Evolutionary conservation across 2,797 vertebrate genomes (phyloP).

Genomic region (Enteromius viviparus): DNA sequence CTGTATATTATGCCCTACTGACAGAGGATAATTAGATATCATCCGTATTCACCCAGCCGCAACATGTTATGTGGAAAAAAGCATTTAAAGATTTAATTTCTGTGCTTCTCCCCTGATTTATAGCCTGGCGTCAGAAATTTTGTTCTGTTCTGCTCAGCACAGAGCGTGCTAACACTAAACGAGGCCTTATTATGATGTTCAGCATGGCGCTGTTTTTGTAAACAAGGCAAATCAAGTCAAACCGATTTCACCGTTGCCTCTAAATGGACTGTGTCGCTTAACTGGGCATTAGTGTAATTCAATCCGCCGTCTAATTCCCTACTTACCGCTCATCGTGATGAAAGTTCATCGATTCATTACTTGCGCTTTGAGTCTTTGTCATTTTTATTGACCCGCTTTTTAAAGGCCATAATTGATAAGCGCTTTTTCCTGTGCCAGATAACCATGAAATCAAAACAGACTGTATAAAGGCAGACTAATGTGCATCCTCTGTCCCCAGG

Average conservation of each 20-base stretch:
- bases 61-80: conserved; percentile 47
- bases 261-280: conserved; percentile 45
- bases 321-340: conserved; percentile 38
- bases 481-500: conserved; percentile 74
- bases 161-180: conserved; percentile 28
- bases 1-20: conserved; percentile 46
- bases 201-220: conserved; percentile 40
- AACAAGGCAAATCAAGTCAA: conserved; percentile 49
- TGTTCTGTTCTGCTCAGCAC: conserved; percentile 30
- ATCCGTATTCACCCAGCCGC: conserved; percentile 44
- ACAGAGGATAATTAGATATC: conserved; percentile 49
- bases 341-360: conserved; percentile 43
- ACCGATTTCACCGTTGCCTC: conserved; percentile 27
- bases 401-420: conserved; percentile 48
- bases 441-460: conserved; percentile 33
- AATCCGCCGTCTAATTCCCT: conserved; percentile 45
- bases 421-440: conserved; percentile 21
- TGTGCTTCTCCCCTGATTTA: conserved; percentile 36
- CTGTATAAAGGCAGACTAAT: not conserved
- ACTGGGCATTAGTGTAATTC: conserved; percentile 46
- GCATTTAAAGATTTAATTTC: conserved; percentile 47
- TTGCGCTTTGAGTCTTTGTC: conserved; percentile 43
- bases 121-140: conserved; percentile 14
- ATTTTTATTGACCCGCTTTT: conserved; percentile 49
- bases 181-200: conserved; percentile 41